Evolutionary conservation across 1,140 invertebrate genomes (phyloP).

Genomic region (Polypedilum vanderplanki): DNA sequence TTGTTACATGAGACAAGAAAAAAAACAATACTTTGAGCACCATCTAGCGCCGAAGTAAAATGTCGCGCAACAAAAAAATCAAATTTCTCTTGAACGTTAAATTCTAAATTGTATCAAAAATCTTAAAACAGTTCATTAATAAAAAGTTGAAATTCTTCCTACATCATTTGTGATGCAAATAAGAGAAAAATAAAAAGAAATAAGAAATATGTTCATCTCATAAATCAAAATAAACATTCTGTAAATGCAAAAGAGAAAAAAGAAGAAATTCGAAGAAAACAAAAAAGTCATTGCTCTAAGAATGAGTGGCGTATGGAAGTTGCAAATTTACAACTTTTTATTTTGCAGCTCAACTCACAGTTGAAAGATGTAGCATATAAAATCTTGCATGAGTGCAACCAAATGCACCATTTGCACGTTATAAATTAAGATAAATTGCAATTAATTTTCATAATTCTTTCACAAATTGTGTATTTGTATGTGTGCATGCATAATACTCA

Average conservation of each 20-base stretch:
- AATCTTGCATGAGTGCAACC: background rate
- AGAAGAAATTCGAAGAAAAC: background rate
- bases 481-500: background rate
- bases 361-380: background rate
- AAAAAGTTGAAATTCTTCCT: background rate
- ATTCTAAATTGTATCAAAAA: too few species aligned
- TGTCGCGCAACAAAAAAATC: too few species aligned
- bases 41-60: too few species aligned
- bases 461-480: constrained; percentile 9
- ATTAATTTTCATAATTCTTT: constrained; percentile 20
- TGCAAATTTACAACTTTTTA: background rate
- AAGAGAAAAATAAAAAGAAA: background rate
- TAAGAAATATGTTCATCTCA: background rate
- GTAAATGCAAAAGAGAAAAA: background rate
- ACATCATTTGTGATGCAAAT: constrained; percentile 4
- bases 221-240: constrained; percentile 14
- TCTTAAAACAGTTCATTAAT: too few species aligned
- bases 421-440: constrained; percentile 29
- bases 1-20: too few species aligned
- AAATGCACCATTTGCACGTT: constrained; percentile 26
- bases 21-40: too few species aligned
- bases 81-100: too few species aligned
- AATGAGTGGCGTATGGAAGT: background rate
- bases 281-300: background rate
- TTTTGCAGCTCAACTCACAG: background rate